Conservation (phyloP, 2,797 vertebrate species). For the Pempheris klunzingeri region DNA sequence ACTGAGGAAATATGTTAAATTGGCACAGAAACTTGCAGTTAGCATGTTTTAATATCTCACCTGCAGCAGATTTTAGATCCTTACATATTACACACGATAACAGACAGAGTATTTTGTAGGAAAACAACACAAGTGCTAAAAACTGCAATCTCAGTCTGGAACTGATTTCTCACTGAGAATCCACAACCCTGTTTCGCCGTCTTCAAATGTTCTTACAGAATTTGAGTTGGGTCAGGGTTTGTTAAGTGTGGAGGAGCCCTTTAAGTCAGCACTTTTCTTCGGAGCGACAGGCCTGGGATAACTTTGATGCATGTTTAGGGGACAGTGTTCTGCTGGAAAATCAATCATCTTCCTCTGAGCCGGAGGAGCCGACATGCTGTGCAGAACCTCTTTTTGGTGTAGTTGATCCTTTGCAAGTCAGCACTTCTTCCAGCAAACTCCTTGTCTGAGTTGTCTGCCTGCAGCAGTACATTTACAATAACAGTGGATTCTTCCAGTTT, state of each 20-base stretch:
- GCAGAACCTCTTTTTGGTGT: background rate
- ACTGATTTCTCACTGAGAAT: background rate
- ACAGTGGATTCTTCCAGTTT: background rate
- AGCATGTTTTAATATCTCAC: no score
- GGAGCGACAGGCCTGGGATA: background rate
- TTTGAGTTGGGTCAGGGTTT: background rate
- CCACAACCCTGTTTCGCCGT: background rate
- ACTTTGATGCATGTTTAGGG: background rate
- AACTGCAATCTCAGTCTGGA: background rate
- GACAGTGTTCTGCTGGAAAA: background rate
- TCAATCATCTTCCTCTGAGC: background rate
- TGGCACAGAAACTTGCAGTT: no score
- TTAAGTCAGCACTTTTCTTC: background rate
- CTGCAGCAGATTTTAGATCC: no score
- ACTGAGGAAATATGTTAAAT: background rate
- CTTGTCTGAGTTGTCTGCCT: background rate
- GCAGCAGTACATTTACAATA: background rate
- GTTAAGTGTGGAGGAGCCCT: background rate
- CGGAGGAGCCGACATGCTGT: background rate
- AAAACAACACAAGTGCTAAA: background rate
- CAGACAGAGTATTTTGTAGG: no score
- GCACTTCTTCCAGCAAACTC: background rate
- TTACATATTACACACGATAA: no score
- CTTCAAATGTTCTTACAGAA: background rate
- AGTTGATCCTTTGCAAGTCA: background rate